These are phyloP conservation scores for Vulpes vulpes DNA, from an alignment of 2,113 vertebrate genomes.

Conservation along the genomic window DNA sequence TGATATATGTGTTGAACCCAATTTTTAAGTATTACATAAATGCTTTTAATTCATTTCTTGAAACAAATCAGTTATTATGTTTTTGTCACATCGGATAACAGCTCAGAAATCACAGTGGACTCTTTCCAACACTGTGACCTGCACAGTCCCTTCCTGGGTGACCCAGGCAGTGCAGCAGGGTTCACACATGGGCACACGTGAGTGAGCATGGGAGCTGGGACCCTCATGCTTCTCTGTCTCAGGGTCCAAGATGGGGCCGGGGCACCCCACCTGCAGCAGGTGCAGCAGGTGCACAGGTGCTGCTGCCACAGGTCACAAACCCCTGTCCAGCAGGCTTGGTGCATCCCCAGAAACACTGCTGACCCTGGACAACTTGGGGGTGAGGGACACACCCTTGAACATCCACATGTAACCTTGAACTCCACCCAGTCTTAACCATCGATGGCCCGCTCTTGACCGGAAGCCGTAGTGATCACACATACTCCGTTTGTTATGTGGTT, in stretches of 20 bases:
- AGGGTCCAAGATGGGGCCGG: not conserved
- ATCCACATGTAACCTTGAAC: not conserved
- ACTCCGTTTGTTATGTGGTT: not conserved
- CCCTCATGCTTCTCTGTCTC: not conserved
- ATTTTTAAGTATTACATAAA: not conserved
- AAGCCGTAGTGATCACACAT: not conserved
- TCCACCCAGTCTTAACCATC: not conserved
- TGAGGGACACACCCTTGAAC: not conserved
- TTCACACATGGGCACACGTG: accelerated
- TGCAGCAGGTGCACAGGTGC: not conserved
- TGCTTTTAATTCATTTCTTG: not conserved
- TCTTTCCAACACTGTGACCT: not conserved
- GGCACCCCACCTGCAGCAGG: not conserved
- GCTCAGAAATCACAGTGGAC: not conserved
- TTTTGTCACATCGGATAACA: not conserved
- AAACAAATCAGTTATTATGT: not conserved
- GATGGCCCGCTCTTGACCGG: not conserved
- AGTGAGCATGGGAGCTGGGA: not conserved
- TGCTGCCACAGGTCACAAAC: not conserved
- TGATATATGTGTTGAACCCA: too few species aligned
- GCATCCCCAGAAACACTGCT: too few species aligned
- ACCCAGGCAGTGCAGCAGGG: too few species aligned
- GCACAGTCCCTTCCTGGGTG: not conserved
- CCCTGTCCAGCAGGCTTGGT: not conserved
- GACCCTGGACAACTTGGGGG: not conserved